A percentile compares a stretch with the other conserved stretches of the same genome.
phyloP scores from a whole-genome alignment of 37 sponge, comb jelly and placozoan genomes.

The Beroe forskalii region DNA sequence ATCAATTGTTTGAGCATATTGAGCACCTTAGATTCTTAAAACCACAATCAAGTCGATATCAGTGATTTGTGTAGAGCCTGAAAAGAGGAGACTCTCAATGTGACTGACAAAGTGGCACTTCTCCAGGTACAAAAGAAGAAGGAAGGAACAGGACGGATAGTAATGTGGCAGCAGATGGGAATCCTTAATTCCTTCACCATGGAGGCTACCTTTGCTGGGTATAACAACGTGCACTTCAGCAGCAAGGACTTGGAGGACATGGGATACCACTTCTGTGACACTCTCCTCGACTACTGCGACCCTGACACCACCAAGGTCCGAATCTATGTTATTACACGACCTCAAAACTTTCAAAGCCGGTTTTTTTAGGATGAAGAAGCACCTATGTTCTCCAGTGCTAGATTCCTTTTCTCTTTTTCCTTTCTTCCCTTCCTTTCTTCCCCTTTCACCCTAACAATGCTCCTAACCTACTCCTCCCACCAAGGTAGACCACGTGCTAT shows the following conservation, averaged over 20 bases:
- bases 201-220: conserved; percentile 72
- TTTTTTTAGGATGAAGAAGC: no score
- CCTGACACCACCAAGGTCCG: conserved; percentile 76
- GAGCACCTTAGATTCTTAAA: no score
- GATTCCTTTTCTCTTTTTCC: no score
- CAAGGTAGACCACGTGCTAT: conserved; percentile 43
- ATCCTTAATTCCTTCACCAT: conserved; percentile 94
- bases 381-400: no score
- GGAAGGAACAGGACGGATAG: conserved; percentile 90
- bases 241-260: conserved; percentile 83
- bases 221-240: conserved; percentile 75
- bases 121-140: conserved; percentile 61
- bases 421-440: no score
- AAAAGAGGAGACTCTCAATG: no score
- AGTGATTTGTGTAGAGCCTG: no score
- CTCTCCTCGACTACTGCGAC: conserved; percentile 97
- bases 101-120: no score
- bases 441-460: no score
- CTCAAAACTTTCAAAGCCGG: neutral
- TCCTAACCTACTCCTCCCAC: neutral
- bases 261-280: conserved; percentile 95
- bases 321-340: neutral
- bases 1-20: no score
- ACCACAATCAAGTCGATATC: no score
- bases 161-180: conserved; percentile 95